Evolutionary conservation across 2,113 vertebrate genomes (phyloP).

Genomic region (Campylomormyrus tamandua): DNA sequence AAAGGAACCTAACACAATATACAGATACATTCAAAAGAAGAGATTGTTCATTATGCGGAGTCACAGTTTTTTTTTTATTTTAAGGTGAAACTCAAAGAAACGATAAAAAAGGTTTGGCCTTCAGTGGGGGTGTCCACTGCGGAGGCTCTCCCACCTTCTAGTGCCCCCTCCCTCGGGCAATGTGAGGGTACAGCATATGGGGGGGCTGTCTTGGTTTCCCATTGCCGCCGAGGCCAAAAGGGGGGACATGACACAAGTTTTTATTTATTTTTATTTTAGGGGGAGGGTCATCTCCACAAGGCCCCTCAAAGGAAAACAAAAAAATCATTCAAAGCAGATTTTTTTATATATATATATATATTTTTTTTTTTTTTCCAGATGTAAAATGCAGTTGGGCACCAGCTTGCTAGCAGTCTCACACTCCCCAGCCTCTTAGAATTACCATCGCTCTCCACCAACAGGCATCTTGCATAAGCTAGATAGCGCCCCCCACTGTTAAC

Average conservation of each 20-base stretch:
- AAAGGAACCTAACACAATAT: constrained; percentile 19
- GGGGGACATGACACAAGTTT: background rate
- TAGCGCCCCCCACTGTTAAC: too few species aligned
- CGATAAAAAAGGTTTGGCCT: background rate
- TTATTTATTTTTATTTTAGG: background rate
- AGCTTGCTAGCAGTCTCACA: too few species aligned
- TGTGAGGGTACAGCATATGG: background rate
- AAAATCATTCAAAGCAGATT: background rate
- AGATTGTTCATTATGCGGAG: constrained; percentile 55
- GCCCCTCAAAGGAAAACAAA: background rate
- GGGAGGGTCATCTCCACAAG: background rate
- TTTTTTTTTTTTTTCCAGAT: background rate
- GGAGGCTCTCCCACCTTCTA: background rate
- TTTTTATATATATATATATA: background rate
- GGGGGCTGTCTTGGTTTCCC: background rate
- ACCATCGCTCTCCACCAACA: background rate
- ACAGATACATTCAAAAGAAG: constrained; percentile 37
- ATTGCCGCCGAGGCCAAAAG: background rate
- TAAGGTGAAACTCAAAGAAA: constrained; percentile 15
- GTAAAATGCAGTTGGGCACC: background rate
- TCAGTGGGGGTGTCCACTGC: background rate
- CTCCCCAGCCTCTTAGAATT: background rate
- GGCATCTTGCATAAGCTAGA: background rate
- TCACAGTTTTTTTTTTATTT: constrained; percentile 49
- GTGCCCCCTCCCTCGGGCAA: background rate